Evolutionary conservation across 2,888 invertebrate genomes (phyloP), one percentile per base, ranked within the genome.

Genomic region (Apodemia mormo): DNA sequence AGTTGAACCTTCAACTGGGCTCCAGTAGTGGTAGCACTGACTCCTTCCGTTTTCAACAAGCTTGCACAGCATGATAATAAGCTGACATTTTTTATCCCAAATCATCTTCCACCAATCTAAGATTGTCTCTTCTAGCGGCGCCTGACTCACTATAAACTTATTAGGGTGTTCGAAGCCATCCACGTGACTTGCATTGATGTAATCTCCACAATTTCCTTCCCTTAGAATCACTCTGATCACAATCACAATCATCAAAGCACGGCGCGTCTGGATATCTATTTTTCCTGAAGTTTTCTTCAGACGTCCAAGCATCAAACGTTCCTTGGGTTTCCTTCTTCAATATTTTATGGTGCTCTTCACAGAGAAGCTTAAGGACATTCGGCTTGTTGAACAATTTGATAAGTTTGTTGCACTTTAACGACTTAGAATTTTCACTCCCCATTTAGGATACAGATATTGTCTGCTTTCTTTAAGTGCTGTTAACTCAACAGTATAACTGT

Each of bases 141-240:
- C 58, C 58, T 58, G 58, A 58, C 58, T 58, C 58, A 58, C 8
- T 58, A 58, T 58, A 58, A 22, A 58, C 58, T 58, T 58, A n/a
- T 58, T 58, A 58, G 58, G 58, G 29, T 58, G 58, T n/a, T 58
- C n/a, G 58, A 7, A 58, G 22, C 58, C 58, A 58, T 58, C 58
- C 58, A 58, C 58, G 58, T 58, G 58, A 58, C 7, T 58, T 58
- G 58, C 58, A 8, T 58, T 2, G 58, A 58, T 58, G 58, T 58
- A 58, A 29, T 58, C 58, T 58, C 9, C 58, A 58, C 29, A 58
- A 29, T 58, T 58, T 58, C 29, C 58, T 58, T 58, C 9, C 0
- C 58, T 58, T 58, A 58, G 58, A 58, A 58, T 29, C 58, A 58
- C 58, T 58, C 58, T n/a, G 58, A n/a, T n/a, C n/a, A n/a, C n/a